Percentiles rank a stretch among this genome's conserved stretches.
These are phyloP conservation scores for Felis chaus DNA, from an alignment of 2,113 vertebrate species.

Conservation along the genomic window DNA sequence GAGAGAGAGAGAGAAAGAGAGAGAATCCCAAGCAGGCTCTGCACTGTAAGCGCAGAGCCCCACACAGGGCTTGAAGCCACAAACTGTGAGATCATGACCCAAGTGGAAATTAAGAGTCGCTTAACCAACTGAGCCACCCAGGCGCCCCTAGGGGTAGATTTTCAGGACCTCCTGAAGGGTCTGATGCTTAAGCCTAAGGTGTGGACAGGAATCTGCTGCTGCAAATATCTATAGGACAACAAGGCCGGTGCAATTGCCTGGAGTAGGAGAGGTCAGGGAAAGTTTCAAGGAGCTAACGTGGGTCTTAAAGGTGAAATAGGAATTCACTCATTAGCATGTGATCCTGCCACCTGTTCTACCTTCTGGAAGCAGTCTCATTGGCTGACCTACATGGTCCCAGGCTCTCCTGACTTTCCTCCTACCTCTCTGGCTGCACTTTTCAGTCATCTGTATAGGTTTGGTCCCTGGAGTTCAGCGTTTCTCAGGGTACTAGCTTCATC, in stretches of 20 bases:
- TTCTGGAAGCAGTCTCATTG: not conserved
- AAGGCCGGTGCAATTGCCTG: not conserved
- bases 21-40: too few species aligned
- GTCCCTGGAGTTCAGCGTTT: not conserved
- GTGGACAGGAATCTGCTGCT: not conserved
- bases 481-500: not conserved
- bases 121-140: too few species aligned
- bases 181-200: not conserved
- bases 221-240: not conserved
- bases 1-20: too few species aligned
- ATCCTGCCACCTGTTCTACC: not conserved
- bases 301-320: not conserved
- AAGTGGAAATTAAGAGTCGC: too few species aligned
- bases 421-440: not conserved
- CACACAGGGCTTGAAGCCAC: too few species aligned
- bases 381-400: not conserved
- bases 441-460: not conserved
- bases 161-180: not conserved
- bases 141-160: too few species aligned
- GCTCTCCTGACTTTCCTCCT: not conserved
- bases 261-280: not conserved
- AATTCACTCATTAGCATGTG: not conserved
- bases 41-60: too few species aligned
- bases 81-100: too few species aligned
- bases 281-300: not conserved